Evolutionary conservation across 1,140 invertebrate genomes (phyloP).

Genomic region (Neoseiulus cucumeris): DNA sequence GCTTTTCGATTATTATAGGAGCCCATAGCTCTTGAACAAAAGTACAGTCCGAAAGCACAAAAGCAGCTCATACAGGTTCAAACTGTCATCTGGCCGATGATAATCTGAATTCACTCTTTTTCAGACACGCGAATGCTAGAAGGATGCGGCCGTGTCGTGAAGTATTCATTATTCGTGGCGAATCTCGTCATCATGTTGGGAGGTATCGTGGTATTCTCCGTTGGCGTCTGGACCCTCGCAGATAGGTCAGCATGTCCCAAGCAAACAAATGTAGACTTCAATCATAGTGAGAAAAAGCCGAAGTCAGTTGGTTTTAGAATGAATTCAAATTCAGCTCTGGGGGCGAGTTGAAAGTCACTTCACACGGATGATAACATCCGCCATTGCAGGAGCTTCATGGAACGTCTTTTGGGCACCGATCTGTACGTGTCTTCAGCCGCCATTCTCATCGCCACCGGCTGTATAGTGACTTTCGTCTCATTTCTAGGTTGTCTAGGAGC

Average conservation of each 20-base stretch:
- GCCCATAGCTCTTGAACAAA: too few relatives aligned
- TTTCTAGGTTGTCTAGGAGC: constrained; percentile 68
- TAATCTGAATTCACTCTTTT: background rate
- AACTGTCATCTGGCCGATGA: too few relatives aligned
- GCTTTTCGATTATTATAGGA: too few relatives aligned
- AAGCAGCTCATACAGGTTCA: too few relatives aligned
- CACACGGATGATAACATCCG: too few relatives aligned
- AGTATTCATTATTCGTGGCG: constrained; percentile 26
- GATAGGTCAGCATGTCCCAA: constrained; percentile 38
- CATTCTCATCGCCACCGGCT: constrained; percentile 54
- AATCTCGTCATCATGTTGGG: constrained; percentile 34
- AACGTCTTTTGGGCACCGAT: constrained; percentile 56
- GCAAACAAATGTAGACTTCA: background rate
- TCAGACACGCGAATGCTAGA: constrained; percentile 19
- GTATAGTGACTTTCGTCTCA: constrained; percentile 49
- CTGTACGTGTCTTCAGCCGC: constrained; percentile 58
- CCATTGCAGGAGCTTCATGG: constrained; percentile 36
- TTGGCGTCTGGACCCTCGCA: constrained; percentile 57
- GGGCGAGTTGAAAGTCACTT: too few relatives aligned
- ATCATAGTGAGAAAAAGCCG: too few relatives aligned
- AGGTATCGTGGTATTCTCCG: constrained; percentile 45
- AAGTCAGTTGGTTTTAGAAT: too few relatives aligned
- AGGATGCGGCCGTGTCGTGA: constrained; percentile 27
- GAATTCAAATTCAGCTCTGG: too few relatives aligned
- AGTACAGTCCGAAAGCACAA: too few relatives aligned